Percentiles rank a stretch among this genome's conserved stretches.
These are phyloP conservation scores for Drosophila varians DNA, from an alignment of 1,140 invertebrate species.

Conservation along the genomic window DNA sequence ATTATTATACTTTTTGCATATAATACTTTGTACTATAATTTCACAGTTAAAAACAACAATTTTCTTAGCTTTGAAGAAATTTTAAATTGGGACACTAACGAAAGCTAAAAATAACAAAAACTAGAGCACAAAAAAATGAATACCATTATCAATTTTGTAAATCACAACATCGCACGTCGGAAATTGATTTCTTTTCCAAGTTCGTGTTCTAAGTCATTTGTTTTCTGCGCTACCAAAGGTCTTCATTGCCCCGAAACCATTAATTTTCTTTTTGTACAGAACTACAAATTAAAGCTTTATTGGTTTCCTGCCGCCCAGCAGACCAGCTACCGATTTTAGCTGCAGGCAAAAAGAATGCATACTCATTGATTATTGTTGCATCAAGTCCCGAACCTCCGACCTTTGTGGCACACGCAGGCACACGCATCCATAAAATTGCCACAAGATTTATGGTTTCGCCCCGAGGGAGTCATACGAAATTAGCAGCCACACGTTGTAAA, in stretches of 20 bases:
- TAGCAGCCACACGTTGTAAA: conserved; percentile 43
- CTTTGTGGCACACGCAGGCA: conserved; percentile 50
- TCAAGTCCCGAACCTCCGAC: conserved; percentile 5
- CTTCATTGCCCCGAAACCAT: conserved; percentile 35
- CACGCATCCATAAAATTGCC: conserved; percentile 57
- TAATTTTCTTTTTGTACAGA: conserved; percentile 3
- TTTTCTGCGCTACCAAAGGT: conserved; percentile 13
- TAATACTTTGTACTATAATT: no score
- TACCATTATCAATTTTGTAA: not conserved
- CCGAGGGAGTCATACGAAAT: conserved; percentile 58
- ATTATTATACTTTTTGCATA: no score
- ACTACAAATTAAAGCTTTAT: conserved; percentile 23
- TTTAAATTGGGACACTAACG: not conserved
- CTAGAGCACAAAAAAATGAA: not conserved
- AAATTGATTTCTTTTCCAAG: conserved; percentile 6
- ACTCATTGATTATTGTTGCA: conserved; percentile 33
- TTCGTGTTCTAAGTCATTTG: conserved; percentile 51
- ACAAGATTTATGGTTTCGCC: conserved; percentile 72
- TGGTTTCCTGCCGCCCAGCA: conserved; percentile 2
- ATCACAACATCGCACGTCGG: not conserved
- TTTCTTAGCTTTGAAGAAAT: not conserved
- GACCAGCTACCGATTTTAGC: conserved; percentile 24
- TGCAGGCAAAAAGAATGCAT: conserved; percentile 29
- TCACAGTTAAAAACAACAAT: no score
- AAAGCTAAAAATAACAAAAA: not conserved